Conservation (phyloP, 1,140 invertebrate species). For the Platorchestia sp. region DNA sequence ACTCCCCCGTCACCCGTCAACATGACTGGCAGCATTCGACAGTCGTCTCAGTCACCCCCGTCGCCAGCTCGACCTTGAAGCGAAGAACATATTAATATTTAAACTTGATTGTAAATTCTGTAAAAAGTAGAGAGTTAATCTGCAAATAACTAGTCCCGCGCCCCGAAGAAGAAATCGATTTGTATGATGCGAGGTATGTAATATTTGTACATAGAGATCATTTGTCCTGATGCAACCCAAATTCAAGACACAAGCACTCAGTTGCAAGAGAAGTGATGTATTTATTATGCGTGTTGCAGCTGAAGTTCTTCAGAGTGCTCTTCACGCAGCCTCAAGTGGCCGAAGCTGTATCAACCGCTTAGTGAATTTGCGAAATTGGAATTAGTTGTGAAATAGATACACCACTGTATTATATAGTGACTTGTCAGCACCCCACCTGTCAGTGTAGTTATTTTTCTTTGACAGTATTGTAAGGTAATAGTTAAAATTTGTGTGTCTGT, state of each 20-base stretch:
- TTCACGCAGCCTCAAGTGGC: too few species aligned
- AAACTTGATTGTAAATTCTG: background rate
- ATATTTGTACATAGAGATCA: background rate
- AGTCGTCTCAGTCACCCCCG: slow-evolving; percentile 34
- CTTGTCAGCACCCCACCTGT: background rate
- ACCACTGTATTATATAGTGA: background rate
- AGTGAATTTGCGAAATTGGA: background rate
- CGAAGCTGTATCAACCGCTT: too few species aligned
- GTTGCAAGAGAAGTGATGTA: background rate
- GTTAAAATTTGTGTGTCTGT: background rate
- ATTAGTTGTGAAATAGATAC: background rate
- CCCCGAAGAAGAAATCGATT: background rate
- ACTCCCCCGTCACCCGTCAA: background rate
- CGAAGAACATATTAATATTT: background rate
- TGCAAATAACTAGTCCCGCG: background rate
- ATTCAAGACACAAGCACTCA: background rate
- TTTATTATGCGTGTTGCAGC: background rate
- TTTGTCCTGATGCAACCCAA: background rate
- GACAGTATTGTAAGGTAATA: background rate
- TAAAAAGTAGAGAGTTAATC: background rate
- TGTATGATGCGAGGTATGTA: background rate
- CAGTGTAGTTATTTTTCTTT: background rate
- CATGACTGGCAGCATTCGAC: background rate
- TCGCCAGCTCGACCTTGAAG: slow-evolving; percentile 48
- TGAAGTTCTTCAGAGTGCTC: background rate